These are phyloP conservation scores for Suncus etruscus DNA, from an alignment of 2,113 vertebrate genomes.

Conservation along the genomic window DNA sequence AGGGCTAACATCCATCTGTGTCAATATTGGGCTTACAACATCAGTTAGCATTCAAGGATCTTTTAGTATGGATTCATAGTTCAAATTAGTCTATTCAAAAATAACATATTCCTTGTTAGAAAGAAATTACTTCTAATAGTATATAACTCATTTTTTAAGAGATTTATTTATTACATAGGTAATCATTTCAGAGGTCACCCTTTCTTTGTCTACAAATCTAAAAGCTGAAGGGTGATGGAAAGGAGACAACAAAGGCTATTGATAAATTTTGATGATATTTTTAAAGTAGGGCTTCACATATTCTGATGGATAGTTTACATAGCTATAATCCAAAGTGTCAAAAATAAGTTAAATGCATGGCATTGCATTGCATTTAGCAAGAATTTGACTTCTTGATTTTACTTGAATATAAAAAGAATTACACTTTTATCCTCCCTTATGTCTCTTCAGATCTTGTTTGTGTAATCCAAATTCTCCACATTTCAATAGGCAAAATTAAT, in stretches of 20 bases:
- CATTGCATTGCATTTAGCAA: constrained; percentile 23
- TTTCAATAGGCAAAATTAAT: constrained; percentile 65
- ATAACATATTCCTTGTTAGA: not conserved
- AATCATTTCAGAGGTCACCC: not conserved
- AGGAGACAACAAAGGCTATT: constrained; percentile 33
- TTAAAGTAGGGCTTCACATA: not conserved
- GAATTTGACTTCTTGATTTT: constrained; percentile 63
- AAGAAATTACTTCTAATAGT: constrained; percentile 45
- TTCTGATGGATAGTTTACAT: constrained; percentile 32
- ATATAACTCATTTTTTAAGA: not conserved
- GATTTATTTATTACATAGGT: not conserved
- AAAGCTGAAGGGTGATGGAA: not conserved
- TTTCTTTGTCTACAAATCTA: constrained; percentile 23
- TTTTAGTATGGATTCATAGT: not conserved
- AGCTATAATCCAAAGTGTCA: not conserved
- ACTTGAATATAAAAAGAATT: constrained; percentile 56
- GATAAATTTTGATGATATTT: constrained; percentile 2
- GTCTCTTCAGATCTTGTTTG: constrained; percentile 60
- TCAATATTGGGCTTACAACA: not conserved
- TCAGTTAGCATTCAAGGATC: not conserved
- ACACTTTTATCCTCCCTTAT: constrained; percentile 8
- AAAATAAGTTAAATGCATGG: constrained; percentile 51
- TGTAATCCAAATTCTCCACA: constrained; percentile 68
- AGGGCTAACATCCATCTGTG: not conserved
- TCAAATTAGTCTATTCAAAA: constrained; percentile 28